Conservation (phyloP, 2,888 invertebrate genomes). For the Aphodius sticticus region DNA sequence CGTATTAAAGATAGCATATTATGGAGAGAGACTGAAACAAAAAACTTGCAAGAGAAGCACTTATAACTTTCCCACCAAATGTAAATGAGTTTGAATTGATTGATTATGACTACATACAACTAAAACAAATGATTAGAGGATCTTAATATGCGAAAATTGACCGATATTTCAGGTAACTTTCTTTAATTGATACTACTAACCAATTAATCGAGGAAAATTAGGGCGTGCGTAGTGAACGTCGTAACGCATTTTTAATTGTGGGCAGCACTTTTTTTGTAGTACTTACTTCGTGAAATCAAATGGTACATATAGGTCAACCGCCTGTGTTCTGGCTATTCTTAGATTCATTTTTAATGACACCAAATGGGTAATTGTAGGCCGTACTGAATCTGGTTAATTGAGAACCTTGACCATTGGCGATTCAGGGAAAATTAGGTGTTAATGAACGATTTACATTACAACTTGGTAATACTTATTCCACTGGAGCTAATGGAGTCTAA, state of each 20-base stretch:
- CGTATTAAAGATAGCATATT: neutral
- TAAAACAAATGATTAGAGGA: neutral
- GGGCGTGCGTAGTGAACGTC: neutral
- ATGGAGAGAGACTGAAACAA: neutral
- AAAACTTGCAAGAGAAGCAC: neutral
- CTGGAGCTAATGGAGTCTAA: neutral
- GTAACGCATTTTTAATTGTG: neutral
- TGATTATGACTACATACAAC: neutral
- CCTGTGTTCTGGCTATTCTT: neutral
- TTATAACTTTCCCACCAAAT: neutral
- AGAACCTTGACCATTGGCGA: neutral
- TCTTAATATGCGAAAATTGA: neutral
- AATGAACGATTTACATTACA: neutral
- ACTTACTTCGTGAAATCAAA: neutral
- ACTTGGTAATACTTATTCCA: neutral
- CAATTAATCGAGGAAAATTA: neutral
- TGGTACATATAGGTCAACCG: neutral
- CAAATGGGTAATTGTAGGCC: neutral
- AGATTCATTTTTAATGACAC: neutral
- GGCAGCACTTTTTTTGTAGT: neutral
- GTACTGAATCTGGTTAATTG: neutral
- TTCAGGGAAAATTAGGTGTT: neutral
- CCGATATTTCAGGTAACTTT: neutral
- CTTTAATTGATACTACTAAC: neutral
- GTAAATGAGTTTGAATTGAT: neutral